Base-by-base conservation (phyloP, 1,140 invertebrate genomes). In the Cryptotermes secundus region DNA sequence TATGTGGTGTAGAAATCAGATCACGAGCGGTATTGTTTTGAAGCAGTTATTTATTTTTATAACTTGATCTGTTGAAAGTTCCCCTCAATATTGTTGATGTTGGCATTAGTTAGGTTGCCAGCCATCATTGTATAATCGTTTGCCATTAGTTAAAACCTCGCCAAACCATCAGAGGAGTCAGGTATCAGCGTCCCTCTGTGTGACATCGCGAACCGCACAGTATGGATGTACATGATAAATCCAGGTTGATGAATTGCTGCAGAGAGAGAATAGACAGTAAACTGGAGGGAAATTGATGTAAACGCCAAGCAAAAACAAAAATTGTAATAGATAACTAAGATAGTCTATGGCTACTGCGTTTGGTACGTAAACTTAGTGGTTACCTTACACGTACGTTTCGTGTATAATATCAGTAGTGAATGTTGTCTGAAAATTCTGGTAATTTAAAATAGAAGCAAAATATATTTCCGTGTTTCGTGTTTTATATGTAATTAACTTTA, bases 221-320 rank as follows among this genome's bases (percentile, higher is more conserved):
- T 31, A 72, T 72, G 59, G 59, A 72, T 72, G 59, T 72, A 16
- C 26, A 72, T 1, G 59, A 72, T 72, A 72, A 72, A n/a, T 72
- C 59, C 59, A 72, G 59, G n/a, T 9, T 72, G 59, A 72, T 72
- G 59, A 72, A 72, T 72, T 72, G 59, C 31, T 72, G 59, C 31
- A n/a, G 59, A 72, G 59, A 31, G 59, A 72, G 59, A 72, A 72
- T n/a, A 72, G 59, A 72, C n/a, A 72, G 59, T 72, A n/a, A 31
- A 31, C 10, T 72, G 59, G 31, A 72, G 59, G 59, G 59, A 72
- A 72, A 72, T 72, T 72, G 59, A 72, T 72, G 59, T 72, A 7
- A 72, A 31, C 4, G n/a, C 59, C 59, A 72, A n/a, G n/a, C n/a
- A 72, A 72, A 72, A 59, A 59, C 4, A 4, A 38, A 31, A 72